A percentile compares a stretch with the other conserved stretches of the same genome.
These are phyloP conservation scores for Melanerpes formicivorus DNA, from an alignment of 2,113 vertebrate genomes.

Conservation along the genomic window DNA sequence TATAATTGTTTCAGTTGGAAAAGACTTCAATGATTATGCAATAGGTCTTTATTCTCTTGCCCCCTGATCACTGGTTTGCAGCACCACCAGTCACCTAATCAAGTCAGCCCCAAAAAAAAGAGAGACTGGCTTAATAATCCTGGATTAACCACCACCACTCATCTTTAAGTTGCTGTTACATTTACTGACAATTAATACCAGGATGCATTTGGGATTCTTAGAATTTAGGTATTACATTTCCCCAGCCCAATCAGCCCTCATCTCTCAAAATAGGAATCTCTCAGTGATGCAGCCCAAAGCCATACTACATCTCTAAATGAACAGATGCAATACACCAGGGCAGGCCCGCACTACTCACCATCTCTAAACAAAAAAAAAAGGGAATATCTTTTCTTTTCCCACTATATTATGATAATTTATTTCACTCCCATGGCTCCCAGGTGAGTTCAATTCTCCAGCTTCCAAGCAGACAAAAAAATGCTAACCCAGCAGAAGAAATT, in stretches of 20 bases:
- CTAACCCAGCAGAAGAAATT: constrained; percentile 28
- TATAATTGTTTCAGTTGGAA: too few species aligned
- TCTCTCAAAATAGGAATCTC: neutral
- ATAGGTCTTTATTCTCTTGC: neutral
- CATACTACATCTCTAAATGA: neutral
- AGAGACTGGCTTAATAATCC: neutral
- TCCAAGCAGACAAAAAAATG: constrained; percentile 26
- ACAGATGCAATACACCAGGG: neutral
- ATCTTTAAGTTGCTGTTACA: neutral
- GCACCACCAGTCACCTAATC: neutral
- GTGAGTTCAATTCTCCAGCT: constrained; percentile 25
- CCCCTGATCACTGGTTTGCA: neutral
- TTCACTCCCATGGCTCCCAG: constrained; percentile 24
- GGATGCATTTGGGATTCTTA: neutral
- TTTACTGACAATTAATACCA: neutral
- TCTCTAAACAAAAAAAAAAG: neutral
- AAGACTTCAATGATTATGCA: neutral
- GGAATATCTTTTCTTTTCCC: neutral
- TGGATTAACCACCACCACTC: neutral
- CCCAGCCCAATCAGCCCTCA: neutral
- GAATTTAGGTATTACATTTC: neutral
- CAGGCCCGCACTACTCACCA: neutral
- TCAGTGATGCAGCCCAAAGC: neutral
- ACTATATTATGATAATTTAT: constrained; percentile 51
- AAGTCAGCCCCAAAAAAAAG: neutral